These are phyloP conservation scores for Drosophila paramelanica DNA, from an alignment of 2,888 invertebrate genomes.

Conservation along the genomic window DNA sequence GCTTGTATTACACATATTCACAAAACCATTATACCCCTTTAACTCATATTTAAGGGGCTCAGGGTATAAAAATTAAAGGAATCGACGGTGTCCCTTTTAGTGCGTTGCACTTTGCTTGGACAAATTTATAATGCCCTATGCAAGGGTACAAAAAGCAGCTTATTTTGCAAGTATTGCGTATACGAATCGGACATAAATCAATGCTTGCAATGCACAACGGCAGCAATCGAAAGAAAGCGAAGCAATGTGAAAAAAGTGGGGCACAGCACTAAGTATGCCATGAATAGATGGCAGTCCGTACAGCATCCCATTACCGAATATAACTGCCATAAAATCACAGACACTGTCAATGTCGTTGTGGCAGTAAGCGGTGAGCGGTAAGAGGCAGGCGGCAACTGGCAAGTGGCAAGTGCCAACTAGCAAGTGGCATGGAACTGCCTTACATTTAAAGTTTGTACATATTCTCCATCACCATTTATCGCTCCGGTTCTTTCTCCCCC, in stretches of 20 bases:
- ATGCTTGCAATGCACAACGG: slow-evolving; percentile 19
- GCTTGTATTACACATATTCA: too few relatives aligned
- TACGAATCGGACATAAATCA: slow-evolving; percentile 56
- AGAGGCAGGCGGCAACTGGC: slow-evolving; percentile 11
- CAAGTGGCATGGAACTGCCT: slow-evolving; percentile 43
- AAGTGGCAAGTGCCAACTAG: slow-evolving; percentile 20
- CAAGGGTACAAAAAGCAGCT: slow-evolving; percentile 18
- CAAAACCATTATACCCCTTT: too few relatives aligned
- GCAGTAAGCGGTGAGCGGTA: neutral
- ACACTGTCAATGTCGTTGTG: slow-evolving; percentile 38
- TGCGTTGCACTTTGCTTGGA: neutral
- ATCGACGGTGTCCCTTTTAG: too few relatives aligned
- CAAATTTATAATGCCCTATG: too few relatives aligned
- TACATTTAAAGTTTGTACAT: slow-evolving; percentile 39
- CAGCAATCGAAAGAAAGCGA: slow-evolving; percentile 9
- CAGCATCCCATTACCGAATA: slow-evolving; percentile 20
- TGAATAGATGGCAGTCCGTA: slow-evolving; percentile 35
- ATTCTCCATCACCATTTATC: neutral
- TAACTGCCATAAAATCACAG: slow-evolving; percentile 56
- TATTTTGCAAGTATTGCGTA: slow-evolving; percentile 44
- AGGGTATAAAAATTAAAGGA: too few relatives aligned
- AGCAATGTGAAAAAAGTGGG: slow-evolving; percentile 11
- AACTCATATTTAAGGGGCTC: too few relatives aligned
- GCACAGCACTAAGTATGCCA: slow-evolving; percentile 33
- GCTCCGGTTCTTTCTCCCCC: neutral